phyloP scores from a whole-genome alignment of 2,888 invertebrate genomes.

The Pilophorus perplexus region DNA sequence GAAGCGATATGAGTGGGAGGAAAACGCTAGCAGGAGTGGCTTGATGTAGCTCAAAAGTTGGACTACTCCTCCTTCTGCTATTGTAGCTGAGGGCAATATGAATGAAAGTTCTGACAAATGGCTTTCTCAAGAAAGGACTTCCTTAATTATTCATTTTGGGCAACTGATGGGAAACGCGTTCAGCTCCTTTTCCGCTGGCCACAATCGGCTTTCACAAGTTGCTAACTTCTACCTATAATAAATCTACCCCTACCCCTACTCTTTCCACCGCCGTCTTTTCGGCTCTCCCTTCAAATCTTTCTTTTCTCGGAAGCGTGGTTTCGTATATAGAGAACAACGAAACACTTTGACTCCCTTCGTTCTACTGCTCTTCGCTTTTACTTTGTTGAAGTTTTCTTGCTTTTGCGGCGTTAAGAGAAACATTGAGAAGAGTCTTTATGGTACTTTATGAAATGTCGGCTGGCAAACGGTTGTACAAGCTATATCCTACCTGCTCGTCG shows the following conservation, averaged over 20 bases:
- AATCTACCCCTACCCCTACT: conserved; percentile 6
- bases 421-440: not conserved
- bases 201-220: conserved; percentile 27
- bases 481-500: too few species aligned
- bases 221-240: conserved; percentile 31
- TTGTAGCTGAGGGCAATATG: conserved; percentile 27
- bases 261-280: not conserved
- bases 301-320: not conserved
- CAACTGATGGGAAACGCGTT: conserved; percentile 30
- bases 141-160: conserved; percentile 34
- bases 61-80: conserved; percentile 17
- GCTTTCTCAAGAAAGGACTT: conserved; percentile 27
- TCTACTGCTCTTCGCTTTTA: not conserved
- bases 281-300: too few species aligned
- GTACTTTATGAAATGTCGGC: not conserved
- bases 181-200: conserved; percentile 11
- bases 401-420: not conserved
- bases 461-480: too few species aligned
- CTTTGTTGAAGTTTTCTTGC: conserved; percentile 9
- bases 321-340: conserved; percentile 10
- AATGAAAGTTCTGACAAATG: conserved; percentile 37
- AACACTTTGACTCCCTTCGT: conserved; percentile 3
- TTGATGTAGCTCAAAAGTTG: conserved; percentile 22
- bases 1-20: too few species aligned
- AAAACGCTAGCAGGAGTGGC: not conserved